Evolutionary conservation across 1,140 invertebrate species (phyloP).

Genomic region (Manduca sexta): DNA sequence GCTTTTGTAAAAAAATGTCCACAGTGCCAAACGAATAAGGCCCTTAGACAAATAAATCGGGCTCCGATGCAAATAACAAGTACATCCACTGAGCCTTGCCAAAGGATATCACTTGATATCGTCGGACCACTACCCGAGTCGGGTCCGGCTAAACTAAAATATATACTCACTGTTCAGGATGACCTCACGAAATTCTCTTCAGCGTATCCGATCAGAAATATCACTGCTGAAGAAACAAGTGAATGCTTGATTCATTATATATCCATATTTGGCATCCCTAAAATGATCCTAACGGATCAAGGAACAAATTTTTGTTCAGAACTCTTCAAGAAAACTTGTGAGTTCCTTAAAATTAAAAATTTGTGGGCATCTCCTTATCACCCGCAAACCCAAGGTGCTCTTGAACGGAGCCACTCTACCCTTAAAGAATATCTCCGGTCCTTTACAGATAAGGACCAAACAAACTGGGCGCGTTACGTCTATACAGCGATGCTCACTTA

Average conservation of each 20-base stretch:
- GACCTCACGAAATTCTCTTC: conserved; percentile 5
- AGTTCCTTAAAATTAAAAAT: conserved; percentile 1
- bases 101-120: conserved; percentile 7
- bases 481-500: conserved; percentile 1
- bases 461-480: neutral
- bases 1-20: conserved; percentile 16
- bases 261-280: conserved; percentile 2
- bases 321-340: conserved; percentile 3
- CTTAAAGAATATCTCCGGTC: neutral
- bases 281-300: conserved; percentile 3
- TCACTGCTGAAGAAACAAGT: neutral
- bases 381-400: neutral
- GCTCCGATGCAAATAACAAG: conserved; percentile 20
- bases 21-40: conserved; percentile 23
- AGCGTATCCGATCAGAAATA: neutral
- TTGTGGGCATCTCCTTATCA: neutral
- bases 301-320: conserved; percentile 5
- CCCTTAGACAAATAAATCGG: conserved; percentile 15
- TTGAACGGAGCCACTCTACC: neutral
- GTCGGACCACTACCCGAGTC: neutral
- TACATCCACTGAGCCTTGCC: conserved; percentile 13
- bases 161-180: neutral
- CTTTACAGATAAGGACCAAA: neutral
- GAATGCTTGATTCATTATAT: conserved; percentile 3
- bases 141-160: neutral